Evolutionary conservation across 2,797 vertebrate species (phyloP).

Genomic region (Amphiprion clarkii): DNA sequence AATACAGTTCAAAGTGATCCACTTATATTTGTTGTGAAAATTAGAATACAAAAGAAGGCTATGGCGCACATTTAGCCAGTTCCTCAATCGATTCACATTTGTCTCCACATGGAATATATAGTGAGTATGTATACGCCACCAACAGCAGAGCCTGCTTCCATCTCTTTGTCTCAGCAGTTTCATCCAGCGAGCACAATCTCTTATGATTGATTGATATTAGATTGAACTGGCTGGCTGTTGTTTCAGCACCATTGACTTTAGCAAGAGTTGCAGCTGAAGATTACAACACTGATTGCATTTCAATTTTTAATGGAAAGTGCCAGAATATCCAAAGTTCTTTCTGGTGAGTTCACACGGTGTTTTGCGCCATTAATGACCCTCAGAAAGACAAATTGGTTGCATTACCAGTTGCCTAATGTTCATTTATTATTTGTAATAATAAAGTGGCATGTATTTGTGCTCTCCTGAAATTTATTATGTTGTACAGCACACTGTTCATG

Average conservation of each 20-base stretch:
- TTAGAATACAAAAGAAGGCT: slow-evolving; percentile 17
- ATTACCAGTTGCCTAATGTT: slow-evolving; percentile 83
- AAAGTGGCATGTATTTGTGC: slow-evolving; percentile 75
- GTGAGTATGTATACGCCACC: background rate
- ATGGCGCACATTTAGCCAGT: slow-evolving; percentile 9
- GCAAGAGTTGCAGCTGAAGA: slow-evolving; percentile 70
- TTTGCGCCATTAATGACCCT: slow-evolving; percentile 83
- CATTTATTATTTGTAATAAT: slow-evolving; percentile 85
- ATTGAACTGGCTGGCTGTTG: slow-evolving; percentile 77
- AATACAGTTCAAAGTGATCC: slow-evolving; percentile 32
- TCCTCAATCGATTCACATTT: slow-evolving; percentile 33
- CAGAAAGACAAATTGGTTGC: slow-evolving; percentile 85
- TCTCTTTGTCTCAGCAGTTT: slow-evolving; percentile 60
- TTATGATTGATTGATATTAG: slow-evolving; percentile 78
- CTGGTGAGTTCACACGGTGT: slow-evolving; percentile 70
- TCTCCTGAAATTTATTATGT: slow-evolving; percentile 77
- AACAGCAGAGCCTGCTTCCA: slow-evolving; percentile 19
- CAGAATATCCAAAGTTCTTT: slow-evolving; percentile 72
- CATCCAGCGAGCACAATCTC: slow-evolving; percentile 51
- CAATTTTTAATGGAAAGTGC: slow-evolving; percentile 81
- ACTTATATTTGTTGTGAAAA: slow-evolving; percentile 18
- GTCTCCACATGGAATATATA: slow-evolving; percentile 20
- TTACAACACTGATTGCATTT: slow-evolving; percentile 81
- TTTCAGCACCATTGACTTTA: slow-evolving; percentile 76
- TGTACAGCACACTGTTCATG: slow-evolving; percentile 35